Conservation (phyloP, 2,113 vertebrate genomes). For the Nipponia nippon region DNA sequence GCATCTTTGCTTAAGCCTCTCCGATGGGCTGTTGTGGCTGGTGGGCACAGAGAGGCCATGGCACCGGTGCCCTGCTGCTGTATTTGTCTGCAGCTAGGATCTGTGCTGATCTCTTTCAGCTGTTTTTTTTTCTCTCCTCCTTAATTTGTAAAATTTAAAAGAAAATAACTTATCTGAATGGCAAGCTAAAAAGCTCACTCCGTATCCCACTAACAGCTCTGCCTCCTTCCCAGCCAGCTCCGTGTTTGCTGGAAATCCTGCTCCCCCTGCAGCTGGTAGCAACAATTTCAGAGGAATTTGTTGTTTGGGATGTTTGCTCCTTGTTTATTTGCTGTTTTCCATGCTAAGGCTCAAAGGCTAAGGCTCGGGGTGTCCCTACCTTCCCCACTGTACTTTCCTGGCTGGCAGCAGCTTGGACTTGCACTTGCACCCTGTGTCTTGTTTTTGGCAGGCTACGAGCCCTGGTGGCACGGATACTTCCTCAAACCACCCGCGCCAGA, state of each 20-base stretch:
- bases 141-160: background rate
- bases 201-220: background rate
- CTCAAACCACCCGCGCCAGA: background rate
- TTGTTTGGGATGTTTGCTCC: background rate
- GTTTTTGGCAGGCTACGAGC: background rate
- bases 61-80: background rate
- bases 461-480: background rate
- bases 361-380: background rate
- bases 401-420: background rate
- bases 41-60: fast-evolving
- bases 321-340: background rate
- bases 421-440: fast-evolving
- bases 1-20: background rate
- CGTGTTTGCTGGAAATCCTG: background rate
- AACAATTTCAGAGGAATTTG: background rate
- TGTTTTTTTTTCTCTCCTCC: background rate
- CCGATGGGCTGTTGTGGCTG: fast-evolving
- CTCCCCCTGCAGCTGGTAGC: background rate
- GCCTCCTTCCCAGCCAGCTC: background rate
- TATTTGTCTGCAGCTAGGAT: background rate
- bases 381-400: background rate
- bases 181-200: background rate
- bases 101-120: fast-evolving
- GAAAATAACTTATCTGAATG: background rate
- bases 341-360: background rate